Evolutionary conservation across 2,888 invertebrate genomes (phyloP), one percentile per base, ranked within the genome.

Genomic region (Brachyptera risi): DNA sequence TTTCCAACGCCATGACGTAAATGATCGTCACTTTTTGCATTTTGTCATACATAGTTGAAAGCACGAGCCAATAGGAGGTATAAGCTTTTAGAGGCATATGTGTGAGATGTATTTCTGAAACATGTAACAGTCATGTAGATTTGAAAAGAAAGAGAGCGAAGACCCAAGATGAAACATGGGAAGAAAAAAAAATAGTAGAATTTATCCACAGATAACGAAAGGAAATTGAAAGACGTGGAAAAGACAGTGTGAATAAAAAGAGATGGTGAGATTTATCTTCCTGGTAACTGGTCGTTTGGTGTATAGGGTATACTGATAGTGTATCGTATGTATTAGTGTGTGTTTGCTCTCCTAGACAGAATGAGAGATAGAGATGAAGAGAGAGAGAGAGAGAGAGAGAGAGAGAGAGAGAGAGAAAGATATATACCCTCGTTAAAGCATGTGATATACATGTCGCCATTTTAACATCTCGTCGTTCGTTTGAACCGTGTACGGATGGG

Each of bases 171-270:
- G n/a, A n/a, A n/a, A n/a, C n/a, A n/a, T n/a, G n/a, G n/a, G 47
- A 47, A 24, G 23, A 21, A 47, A 47, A n/a, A 47, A 24, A 24
- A 42, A 21, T 21, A 47, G 24, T 21, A 47, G 23, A 47, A 21
- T 47, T 17, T 47, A 44, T 5, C 24, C n/a, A 47, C 21, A 47
- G 47, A 47, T 47, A 47, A 24, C n/a, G 47, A 37, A 54, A 35
- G 35, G 35, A 54, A 54, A 54, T 54, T 54, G 54, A 54, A 54
- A 50, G 37, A 54, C 54, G 21, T 27, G 37, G 37, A 13, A 15
- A 54, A 54, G 17, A 15, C n/a, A 9, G 13, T 24, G 23, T 5
- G 19, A 7, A 21, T 21, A 19, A 19, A 21, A 24, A 24, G 23
- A 47, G 47, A 23, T 4, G 27, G 11, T 9, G 23, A 54, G 54